Base-by-base conservation (phyloP, 2,888 invertebrate genomes). In the Drosophila formosana region DNA sequence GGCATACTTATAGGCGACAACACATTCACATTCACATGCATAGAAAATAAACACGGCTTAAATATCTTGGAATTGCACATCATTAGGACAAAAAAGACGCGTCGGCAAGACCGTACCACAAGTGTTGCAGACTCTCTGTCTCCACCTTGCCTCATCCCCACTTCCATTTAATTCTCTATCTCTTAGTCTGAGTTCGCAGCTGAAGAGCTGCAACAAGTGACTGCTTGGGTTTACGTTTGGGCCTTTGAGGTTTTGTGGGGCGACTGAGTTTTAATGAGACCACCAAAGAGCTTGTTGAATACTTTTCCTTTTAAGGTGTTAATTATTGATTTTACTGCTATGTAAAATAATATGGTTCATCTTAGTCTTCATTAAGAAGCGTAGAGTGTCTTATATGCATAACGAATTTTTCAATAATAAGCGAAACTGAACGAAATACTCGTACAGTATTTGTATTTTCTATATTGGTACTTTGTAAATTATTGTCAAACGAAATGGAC, bases 221-320 rank as follows among this genome's bases (percentile, higher is more conserved):
- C 51, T 55, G 6, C 45, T 51, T 58, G 26, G 32, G 23, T 47
- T 57, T 18, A 18, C 39, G 26, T 56, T 26, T 43, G 18, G 49
- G 49, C 60, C 62, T 88, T 82, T 88, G 64, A 70, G 61, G 62
- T 74, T 65, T 71, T 60, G 7, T 73, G 65, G 88, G 56, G 76
- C 88, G 46, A 62, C 56, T 47, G 30, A 28, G 65, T 88, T 82
- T 82, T 88, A 82, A 82, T 82, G 82, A 82, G 51, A 66, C 8
- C 7, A 32, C 5, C 51, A 41, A 51, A 63, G 8, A 28, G 23
- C 9, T 8, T 39, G 37, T 26, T 23, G 1, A 3, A 28, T 32
- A 11, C n/a, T 41, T 37, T n/a, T 32, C 6, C n/a, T 43, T 47
- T 9, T 37, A 43, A 39, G 25, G 32, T 41, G 66, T 60, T 61